Evolutionary conservation across 2,888 invertebrate genomes (phyloP).

Genomic region (Agrilus cyanescens): DNA sequence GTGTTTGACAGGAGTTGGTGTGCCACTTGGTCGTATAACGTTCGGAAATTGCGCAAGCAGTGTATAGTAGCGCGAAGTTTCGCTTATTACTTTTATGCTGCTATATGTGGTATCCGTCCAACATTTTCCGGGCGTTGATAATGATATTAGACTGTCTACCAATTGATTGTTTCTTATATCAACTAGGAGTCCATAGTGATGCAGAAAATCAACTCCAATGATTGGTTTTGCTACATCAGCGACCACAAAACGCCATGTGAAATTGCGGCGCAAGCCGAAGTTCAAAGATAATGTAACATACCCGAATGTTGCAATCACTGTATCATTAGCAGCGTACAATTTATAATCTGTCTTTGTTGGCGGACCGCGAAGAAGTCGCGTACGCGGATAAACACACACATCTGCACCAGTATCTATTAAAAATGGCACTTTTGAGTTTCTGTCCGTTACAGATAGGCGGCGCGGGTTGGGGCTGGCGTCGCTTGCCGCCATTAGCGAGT

Average conservation of each 20-base stretch:
- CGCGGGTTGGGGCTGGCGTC: constrained; percentile 6
- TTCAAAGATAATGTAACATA: not conserved
- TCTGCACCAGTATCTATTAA: constrained; percentile 1
- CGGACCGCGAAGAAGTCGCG: constrained; percentile 31
- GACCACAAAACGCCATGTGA: constrained; percentile 22
- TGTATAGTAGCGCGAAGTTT: too few species aligned
- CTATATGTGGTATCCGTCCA: too few species aligned
- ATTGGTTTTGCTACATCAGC: constrained; percentile 23
- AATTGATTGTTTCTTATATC: constrained; percentile 12
- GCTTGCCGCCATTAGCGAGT: constrained; percentile 13
- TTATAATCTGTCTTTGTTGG: too few species aligned
- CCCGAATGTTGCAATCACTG: too few species aligned
- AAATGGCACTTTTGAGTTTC: not conserved
- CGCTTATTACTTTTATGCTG: too few species aligned
- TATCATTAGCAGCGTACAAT: too few species aligned
- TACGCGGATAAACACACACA: constrained; percentile 30
- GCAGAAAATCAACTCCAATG: constrained; percentile 24
- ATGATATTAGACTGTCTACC: not conserved
- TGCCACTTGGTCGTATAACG: too few species aligned
- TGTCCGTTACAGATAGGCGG: not conserved
- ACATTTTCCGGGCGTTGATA: not conserved
- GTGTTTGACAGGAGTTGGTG: too few species aligned
- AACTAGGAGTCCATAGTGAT: constrained; percentile 20
- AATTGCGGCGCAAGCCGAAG: not conserved
- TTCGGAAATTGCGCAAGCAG: too few species aligned